Percentiles rank a stretch among this genome's conserved stretches.
Conservation (phyloP, 2,113 vertebrate genomes). For the Myxocyprinus asiaticus region DNA sequence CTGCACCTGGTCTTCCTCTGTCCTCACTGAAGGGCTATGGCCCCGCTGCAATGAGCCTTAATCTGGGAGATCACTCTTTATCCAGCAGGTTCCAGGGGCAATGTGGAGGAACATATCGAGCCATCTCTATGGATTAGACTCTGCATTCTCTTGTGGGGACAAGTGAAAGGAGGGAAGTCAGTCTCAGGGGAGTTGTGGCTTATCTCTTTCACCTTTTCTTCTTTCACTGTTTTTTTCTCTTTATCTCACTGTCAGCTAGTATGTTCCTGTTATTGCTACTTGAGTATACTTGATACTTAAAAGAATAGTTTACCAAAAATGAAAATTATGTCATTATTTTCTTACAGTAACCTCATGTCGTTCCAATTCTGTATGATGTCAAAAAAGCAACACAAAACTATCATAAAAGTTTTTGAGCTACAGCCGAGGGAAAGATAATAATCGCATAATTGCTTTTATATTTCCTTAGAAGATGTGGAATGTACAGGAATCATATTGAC, state of each 20-base stretch:
- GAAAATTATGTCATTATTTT: not conserved
- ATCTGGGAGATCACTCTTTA: slow-evolving; percentile 84
- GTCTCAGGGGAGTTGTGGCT: slow-evolving; percentile 55
- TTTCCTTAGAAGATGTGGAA: no score
- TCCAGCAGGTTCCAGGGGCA: slow-evolving; percentile 70
- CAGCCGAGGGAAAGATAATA: no score
- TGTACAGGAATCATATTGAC: no score
- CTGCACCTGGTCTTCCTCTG: slow-evolving; percentile 68
- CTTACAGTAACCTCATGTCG: no score
- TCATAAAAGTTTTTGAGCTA: no score
- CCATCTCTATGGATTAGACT: slow-evolving; percentile 76
- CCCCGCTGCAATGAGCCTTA: slow-evolving; percentile 73
- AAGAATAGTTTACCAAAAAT: not conserved
- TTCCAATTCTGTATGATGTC: no score
- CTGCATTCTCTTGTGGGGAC: slow-evolving; percentile 64
- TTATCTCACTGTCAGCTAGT: slow-evolving; percentile 1
- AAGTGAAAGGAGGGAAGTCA: slow-evolving; percentile 68
- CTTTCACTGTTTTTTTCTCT: slow-evolving; percentile 47
- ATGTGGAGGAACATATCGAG: slow-evolving; percentile 71
- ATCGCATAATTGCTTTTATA: no score
- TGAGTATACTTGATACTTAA: not conserved
- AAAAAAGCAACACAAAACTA: no score
- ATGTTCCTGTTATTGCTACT: slow-evolving; percentile 13
- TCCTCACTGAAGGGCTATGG: slow-evolving; percentile 70
- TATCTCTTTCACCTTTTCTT: slow-evolving; percentile 15